Evolutionary conservation across 1,140 invertebrate species (phyloP).

Genomic region (Philotrypesis tridentata): DNA sequence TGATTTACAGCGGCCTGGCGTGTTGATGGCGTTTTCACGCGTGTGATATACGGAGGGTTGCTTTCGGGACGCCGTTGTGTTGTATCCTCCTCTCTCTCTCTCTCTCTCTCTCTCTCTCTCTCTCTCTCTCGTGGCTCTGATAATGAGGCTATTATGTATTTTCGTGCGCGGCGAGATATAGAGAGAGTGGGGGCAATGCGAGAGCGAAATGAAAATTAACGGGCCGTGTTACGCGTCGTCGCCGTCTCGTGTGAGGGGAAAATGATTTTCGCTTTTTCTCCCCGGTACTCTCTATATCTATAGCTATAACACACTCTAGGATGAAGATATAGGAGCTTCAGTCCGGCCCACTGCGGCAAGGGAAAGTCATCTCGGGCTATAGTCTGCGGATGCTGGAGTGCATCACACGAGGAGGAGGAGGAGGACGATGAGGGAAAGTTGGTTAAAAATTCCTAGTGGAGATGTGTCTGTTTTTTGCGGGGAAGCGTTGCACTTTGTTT

Average conservation of each 20-base stretch:
- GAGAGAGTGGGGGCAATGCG: too few relatives aligned
- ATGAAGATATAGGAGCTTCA: too few relatives aligned
- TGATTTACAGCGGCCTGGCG: conserved; percentile 31
- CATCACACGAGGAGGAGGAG: too few relatives aligned
- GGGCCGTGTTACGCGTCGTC: neutral
- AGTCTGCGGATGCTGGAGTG: too few relatives aligned
- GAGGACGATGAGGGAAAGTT: conserved; percentile 10
- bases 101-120: too few relatives aligned
- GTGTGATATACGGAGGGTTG: neutral
- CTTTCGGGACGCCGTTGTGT: too few relatives aligned
- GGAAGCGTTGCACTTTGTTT: too few relatives aligned
- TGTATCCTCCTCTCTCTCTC: too few relatives aligned
- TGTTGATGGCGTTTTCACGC: neutral
- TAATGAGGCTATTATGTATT: conserved; percentile 19
- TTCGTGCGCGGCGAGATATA: neutral
- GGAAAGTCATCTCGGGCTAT: conserved; percentile 8
- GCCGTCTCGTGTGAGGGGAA: too few relatives aligned
- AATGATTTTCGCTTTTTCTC: conserved; percentile 8
- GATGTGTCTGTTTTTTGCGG: too few relatives aligned
- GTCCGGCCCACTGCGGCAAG: neutral
- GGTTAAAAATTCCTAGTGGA: neutral
- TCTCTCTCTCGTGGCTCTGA: neutral
- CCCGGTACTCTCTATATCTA: too few relatives aligned
- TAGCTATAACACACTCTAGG: too few relatives aligned
- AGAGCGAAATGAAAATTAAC: conserved; percentile 1